Conservation (phyloP, 37 sponge, comb jelly and placozoan species). For the Agelas oroides region DNA sequence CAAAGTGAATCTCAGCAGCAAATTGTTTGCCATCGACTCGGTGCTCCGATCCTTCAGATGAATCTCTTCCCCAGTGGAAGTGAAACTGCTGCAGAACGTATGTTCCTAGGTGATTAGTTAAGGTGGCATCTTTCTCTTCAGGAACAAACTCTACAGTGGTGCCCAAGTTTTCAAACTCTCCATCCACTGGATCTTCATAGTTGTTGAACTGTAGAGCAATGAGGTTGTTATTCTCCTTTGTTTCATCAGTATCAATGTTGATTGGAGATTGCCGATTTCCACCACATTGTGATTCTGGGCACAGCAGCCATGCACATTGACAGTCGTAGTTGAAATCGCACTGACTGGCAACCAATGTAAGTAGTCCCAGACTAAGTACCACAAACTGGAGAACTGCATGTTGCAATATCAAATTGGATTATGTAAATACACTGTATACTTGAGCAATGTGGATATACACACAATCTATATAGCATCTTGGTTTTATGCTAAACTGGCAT, state of each 20-base stretch:
- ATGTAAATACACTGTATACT: too few relatives aligned
- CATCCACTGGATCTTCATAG: background rate
- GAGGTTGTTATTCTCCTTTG: background rate
- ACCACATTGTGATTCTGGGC: too few relatives aligned
- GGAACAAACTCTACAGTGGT: constrained; percentile 6
- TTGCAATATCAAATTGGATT: too few relatives aligned
- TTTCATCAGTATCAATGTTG: background rate
- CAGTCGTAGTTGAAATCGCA: too few relatives aligned
- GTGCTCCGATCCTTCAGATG: constrained; percentile 54
- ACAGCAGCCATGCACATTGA: too few relatives aligned
- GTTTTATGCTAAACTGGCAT: too few relatives aligned
- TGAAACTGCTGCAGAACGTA: constrained; percentile 82
- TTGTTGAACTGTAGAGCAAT: background rate
- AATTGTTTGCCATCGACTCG: constrained; percentile 9
- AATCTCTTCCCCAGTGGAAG: constrained; percentile 59
- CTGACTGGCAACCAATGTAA: too few relatives aligned
- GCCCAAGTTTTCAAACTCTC: background rate
- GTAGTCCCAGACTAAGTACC: too few relatives aligned
- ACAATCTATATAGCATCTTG: too few relatives aligned
- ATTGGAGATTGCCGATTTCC: constrained; percentile 3
- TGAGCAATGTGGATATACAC: too few relatives aligned
- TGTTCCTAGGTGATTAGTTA: constrained; percentile 19
- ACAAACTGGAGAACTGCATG: too few relatives aligned
- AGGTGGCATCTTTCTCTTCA: background rate
- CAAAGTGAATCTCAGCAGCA: constrained; percentile 55